These are phyloP conservation scores for Apolygus lucorum DNA, from an alignment of 1,140 invertebrate species.

Conservation along the genomic window DNA sequence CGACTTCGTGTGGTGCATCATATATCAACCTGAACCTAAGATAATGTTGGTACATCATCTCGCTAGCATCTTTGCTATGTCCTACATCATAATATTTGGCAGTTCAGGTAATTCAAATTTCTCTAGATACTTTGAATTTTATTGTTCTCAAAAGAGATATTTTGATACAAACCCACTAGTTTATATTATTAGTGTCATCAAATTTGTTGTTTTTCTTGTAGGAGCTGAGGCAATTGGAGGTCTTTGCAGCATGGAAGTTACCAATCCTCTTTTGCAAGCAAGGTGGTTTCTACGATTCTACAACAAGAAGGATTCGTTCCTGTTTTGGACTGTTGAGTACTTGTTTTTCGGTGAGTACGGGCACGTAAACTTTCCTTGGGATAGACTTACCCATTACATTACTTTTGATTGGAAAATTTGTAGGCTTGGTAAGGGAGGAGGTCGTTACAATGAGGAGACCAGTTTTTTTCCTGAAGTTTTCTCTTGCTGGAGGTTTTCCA, in stretches of 20 bases:
- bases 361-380: too few relatives aligned
- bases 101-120: slow-evolving; percentile 38
- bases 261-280: slow-evolving; percentile 49
- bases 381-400: too few relatives aligned
- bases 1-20: slow-evolving; percentile 47
- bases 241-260: slow-evolving; percentile 46
- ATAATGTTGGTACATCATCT: slow-evolving; percentile 48
- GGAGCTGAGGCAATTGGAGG: slow-evolving; percentile 43
- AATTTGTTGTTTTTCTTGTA: slow-evolving; percentile 24
- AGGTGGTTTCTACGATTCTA: slow-evolving; percentile 43
- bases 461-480: too few relatives aligned
- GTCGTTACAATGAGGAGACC: too few relatives aligned
- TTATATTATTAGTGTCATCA: too few relatives aligned
- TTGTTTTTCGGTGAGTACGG: slow-evolving; percentile 22
- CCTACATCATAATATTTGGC: slow-evolving; percentile 42
- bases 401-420: too few relatives aligned
- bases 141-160: too few relatives aligned
- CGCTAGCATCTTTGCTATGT: slow-evolving; percentile 42
- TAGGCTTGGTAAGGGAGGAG: too few relatives aligned
- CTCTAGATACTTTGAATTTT: too few relatives aligned
- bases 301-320: slow-evolving; percentile 34
- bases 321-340: slow-evolving; percentile 28
- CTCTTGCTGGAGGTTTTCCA: too few relatives aligned
- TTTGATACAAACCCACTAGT: too few relatives aligned
- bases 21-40: slow-evolving; percentile 42